Evolutionary conservation across 2,888 invertebrate genomes (phyloP).

Genomic region (Cyaniris semiargus): DNA sequence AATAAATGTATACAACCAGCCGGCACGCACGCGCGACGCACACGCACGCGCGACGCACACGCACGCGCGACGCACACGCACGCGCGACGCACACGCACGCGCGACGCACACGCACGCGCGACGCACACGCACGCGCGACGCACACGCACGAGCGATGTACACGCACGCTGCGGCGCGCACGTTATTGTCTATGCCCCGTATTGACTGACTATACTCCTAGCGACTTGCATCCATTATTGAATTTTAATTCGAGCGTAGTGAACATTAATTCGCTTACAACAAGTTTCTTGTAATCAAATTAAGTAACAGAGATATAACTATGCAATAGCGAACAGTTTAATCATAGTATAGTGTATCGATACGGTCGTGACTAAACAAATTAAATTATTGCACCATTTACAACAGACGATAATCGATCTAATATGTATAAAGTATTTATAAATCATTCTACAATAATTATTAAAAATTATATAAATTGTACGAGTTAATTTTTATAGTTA

Average conservation of each 20-base stretch:
- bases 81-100: neutral
- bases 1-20: slow-evolving; percentile 52
- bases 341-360: neutral
- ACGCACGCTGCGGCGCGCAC: neutral
- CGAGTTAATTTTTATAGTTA: slow-evolving; percentile 16
- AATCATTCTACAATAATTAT: slow-evolving; percentile 25
- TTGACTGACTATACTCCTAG: slow-evolving; percentile 17
- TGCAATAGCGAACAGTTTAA: neutral
- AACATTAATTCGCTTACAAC: neutral
- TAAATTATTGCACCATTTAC: slow-evolving; percentile 40
- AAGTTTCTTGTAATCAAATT: neutral
- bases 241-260: neutral
- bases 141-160: neutral
- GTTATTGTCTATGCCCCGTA: slow-evolving; percentile 24
- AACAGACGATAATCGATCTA: slow-evolving; percentile 34
- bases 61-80: neutral
- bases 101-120: neutral
- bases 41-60: neutral
- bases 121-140: neutral
- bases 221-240: neutral
- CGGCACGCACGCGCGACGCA: neutral
- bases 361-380: neutral
- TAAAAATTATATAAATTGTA: slow-evolving; percentile 10
- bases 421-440: slow-evolving; percentile 35
- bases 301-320: neutral